These are phyloP conservation scores for Frankliniella intonsa DNA, from an alignment of 2,888 invertebrate genomes.

Conservation along the genomic window DNA sequence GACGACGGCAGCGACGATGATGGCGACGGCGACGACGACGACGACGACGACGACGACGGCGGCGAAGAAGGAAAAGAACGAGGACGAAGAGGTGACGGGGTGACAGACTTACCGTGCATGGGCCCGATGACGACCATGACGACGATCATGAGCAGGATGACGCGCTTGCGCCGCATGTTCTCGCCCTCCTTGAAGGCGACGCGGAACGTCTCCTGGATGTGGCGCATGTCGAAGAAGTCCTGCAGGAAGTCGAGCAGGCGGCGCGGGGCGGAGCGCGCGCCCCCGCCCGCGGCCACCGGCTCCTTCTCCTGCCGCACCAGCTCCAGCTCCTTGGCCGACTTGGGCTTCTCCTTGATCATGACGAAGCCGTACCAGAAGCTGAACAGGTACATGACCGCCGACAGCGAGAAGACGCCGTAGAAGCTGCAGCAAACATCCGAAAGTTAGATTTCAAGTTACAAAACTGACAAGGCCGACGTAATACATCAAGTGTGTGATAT, in stretches of 20 bases:
- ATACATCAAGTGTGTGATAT: too few relatives aligned
- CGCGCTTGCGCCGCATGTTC: constrained; percentile 66
- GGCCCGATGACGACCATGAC: constrained; percentile 82
- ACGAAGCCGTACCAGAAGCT: constrained; percentile 70
- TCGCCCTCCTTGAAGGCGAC: constrained; percentile 76
- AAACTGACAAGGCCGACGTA: not conserved
- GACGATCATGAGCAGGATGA: constrained; percentile 72
- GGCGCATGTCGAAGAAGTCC: constrained; percentile 71
- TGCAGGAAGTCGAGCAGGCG: constrained; percentile 54
- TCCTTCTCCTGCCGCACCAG: constrained; percentile 34
- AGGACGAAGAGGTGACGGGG: not conserved
- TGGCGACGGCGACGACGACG: not conserved
- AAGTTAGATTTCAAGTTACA: not conserved
- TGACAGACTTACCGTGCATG: constrained; percentile 73
- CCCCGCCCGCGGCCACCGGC: constrained; percentile 50
- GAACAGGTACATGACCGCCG: constrained; percentile 67
- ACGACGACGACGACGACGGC: too few relatives aligned
- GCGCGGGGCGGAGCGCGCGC: constrained; percentile 44
- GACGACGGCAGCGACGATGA: not conserved
- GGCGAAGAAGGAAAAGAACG: not conserved
- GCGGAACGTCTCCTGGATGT: constrained; percentile 70
- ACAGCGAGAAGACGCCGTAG: constrained; percentile 75
- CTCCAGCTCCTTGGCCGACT: constrained; percentile 40
- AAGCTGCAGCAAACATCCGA: constrained; percentile 45
- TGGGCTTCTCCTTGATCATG: constrained; percentile 63